Evolutionary conservation across 2,888 invertebrate species (phyloP).

Genomic region (Latrodectus hesperus): DNA sequence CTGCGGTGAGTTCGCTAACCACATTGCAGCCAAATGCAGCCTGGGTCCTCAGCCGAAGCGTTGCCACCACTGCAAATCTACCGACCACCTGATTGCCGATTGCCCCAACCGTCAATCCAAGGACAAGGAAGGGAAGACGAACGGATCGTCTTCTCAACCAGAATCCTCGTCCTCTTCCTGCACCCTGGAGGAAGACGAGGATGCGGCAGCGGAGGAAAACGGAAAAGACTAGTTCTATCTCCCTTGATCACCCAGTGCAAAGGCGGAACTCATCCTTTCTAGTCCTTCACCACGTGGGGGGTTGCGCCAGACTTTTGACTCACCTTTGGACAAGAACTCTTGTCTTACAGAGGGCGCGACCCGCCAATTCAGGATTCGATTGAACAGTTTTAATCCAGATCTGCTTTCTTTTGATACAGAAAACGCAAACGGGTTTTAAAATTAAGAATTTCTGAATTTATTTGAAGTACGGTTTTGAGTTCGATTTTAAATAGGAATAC

Average conservation of each 20-base stretch:
- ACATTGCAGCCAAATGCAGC: slow-evolving; percentile 91
- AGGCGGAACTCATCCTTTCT: neutral
- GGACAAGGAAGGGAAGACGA: slow-evolving; percentile 59
- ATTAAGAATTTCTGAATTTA: neutral
- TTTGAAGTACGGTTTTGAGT: neutral
- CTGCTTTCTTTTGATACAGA: neutral
- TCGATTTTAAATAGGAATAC: no score
- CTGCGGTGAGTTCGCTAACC: slow-evolving; percentile 93
- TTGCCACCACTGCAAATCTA: slow-evolving; percentile 91
- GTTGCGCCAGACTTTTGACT: neutral
- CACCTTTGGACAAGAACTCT: neutral
- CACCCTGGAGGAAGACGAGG: slow-evolving; percentile 38
- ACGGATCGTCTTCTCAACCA: slow-evolving; percentile 53
- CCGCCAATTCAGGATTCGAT: neutral
- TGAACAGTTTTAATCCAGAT: neutral
- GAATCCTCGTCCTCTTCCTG: slow-evolving; percentile 44
- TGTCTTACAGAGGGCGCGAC: neutral
- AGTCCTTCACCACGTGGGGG: neutral
- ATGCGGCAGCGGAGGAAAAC: slow-evolving; percentile 25
- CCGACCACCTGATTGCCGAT: slow-evolving; percentile 91
- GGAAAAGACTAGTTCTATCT: slow-evolving; percentile 3
- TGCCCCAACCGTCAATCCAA: slow-evolving; percentile 80
- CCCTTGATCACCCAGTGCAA: neutral
- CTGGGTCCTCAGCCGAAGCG: slow-evolving; percentile 91
- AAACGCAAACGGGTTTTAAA: neutral